Evolutionary conservation across 2,888 invertebrate species (phyloP), one percentile per base, ranked within the genome.

Genomic region (Acrobasis suavella): DNA sequence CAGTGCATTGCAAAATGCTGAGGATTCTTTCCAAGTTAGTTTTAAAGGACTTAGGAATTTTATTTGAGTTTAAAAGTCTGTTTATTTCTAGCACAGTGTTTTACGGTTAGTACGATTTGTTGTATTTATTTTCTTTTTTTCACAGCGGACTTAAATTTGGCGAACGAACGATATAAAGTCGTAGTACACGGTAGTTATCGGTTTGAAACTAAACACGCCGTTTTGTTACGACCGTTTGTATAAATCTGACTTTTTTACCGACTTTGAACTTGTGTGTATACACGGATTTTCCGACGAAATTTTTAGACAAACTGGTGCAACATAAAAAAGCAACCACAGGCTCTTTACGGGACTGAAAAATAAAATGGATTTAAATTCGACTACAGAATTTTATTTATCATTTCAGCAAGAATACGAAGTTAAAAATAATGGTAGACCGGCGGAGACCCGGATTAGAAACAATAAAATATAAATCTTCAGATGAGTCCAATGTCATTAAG

Each of bases 1-100:
- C 68, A 73, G 67, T 76, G 74, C 76, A 82, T 60, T 67, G 64
- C 56, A 62, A 70, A 74, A 74, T 69, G 67, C 66, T 66, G 62
- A 15, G 62, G 65, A 67, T 73, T 67, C 68, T 65, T 67, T 67
- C 70, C 67, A 65, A 66, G 63, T 60, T 58, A 64, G 60, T 62
- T 65, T 32, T 32, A 52, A 56, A 56, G 51, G 60, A 63, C 60
- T 62, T 65, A 52, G 50, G 58, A 37, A 62, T 59, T 60, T 49
- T 62, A 64, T 66, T 66, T 63, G 62, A 64, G 56, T 62, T 68
- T 50, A 63, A 66, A 65, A 55, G 51, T 63, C 37, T 54, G 58
- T 55, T 60, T 49, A 37, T 49, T 62, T 16, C 38, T 54, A 37
- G 38, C 15, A 9, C 38, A 38, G 37, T 38, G 46, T 15, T 32